These are phyloP conservation scores for Dysidea cf. avara DNA, from an alignment of 37 sponge, comb jelly and placozoan species.

Conservation along the genomic window DNA sequence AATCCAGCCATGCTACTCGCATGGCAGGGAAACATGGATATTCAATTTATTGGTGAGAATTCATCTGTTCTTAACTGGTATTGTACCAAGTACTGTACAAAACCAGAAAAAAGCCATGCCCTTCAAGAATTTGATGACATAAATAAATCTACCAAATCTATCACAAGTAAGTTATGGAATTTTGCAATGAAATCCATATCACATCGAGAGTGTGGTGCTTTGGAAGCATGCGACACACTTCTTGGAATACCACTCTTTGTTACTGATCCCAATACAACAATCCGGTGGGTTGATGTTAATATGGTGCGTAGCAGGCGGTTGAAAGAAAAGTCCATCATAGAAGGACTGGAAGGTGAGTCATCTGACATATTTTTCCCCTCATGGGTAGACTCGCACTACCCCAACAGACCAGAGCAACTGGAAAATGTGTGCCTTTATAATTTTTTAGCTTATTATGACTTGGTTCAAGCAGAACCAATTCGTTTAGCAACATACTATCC, in stretches of 20 bases:
- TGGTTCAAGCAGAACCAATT: background rate
- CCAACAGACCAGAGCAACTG: slow-evolving; percentile 30
- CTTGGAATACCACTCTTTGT: slow-evolving; percentile 20
- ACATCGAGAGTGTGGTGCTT: slow-evolving; percentile 25
- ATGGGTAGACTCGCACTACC: slow-evolving; percentile 25
- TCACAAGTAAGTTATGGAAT: slow-evolving; percentile 8
- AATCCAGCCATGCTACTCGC: slow-evolving; percentile 9
- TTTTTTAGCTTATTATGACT: slow-evolving; percentile 17
- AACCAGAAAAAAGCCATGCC: slow-evolving; percentile 19
- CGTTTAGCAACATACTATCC: background rate
- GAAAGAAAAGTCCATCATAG: background rate
- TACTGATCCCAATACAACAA: slow-evolving; percentile 14
- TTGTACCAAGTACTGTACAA: slow-evolving; percentile 21
- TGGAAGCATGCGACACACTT: slow-evolving; percentile 16
- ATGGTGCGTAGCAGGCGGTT: slow-evolving; percentile 8
- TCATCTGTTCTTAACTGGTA: slow-evolving; percentile 49
- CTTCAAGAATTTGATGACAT: slow-evolving; percentile 18
- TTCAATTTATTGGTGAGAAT: slow-evolving; percentile 33
- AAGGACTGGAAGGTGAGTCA: slow-evolving; percentile 9
- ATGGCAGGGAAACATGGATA: slow-evolving; percentile 45
- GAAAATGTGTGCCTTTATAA: slow-evolving; percentile 13
- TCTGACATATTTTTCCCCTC: slow-evolving; percentile 25
- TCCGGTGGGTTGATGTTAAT: background rate
- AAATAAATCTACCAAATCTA: background rate
- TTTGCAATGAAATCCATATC: too few relatives aligned